phyloP scores from a whole-genome alignment of 2,888 invertebrate species.

The Andrena fulva region DNA sequence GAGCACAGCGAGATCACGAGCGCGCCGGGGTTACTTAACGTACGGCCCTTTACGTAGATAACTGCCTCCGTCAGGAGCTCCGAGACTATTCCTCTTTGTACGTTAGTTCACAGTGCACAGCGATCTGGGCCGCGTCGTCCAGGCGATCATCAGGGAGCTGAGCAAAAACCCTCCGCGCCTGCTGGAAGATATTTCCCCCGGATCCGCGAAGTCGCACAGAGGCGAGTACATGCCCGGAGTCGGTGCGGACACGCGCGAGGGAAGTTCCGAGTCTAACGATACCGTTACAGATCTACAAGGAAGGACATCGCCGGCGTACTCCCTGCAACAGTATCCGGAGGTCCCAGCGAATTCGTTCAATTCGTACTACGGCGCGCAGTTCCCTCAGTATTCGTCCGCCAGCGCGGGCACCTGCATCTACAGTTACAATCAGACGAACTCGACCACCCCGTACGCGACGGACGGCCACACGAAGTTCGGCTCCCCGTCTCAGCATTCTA shows the following conservation, averaged over 20 bases:
- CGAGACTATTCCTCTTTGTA: constrained; percentile 1
- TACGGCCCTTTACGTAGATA: constrained; percentile 79
- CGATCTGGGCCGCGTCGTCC: constrained; percentile 92
- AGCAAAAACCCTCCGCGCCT: constrained; percentile 88
- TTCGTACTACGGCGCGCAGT: constrained; percentile 79
- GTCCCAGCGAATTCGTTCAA: constrained; percentile 79
- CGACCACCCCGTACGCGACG: constrained; percentile 69
- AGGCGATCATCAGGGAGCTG: constrained; percentile 92
- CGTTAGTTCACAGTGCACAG: constrained; percentile 90
- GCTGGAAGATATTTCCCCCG: constrained; percentile 79
- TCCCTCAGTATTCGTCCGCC: constrained; percentile 79
- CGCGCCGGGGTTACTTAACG: constrained; percentile 91
- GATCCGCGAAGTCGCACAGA: constrained; percentile 76
- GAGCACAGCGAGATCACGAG: constrained; percentile 89
- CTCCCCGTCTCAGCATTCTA: constrained; percentile 72
- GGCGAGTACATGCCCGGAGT: constrained; percentile 68
- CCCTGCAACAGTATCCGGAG: constrained; percentile 79
- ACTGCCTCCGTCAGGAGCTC: neutral
- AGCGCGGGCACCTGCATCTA: constrained; percentile 78
- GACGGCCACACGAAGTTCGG: constrained; percentile 70
- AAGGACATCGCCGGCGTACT: constrained; percentile 80
- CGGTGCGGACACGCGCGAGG: too few relatives aligned
- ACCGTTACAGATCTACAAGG: constrained; percentile 78
- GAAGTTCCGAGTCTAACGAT: neutral
- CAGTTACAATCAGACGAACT: constrained; percentile 81